A percentile compares a stretch with the other conserved stretches of the same genome.
Evolutionary conservation across 2,888 invertebrate genomes (phyloP).

Genomic region (Globia sparganii): DNA sequence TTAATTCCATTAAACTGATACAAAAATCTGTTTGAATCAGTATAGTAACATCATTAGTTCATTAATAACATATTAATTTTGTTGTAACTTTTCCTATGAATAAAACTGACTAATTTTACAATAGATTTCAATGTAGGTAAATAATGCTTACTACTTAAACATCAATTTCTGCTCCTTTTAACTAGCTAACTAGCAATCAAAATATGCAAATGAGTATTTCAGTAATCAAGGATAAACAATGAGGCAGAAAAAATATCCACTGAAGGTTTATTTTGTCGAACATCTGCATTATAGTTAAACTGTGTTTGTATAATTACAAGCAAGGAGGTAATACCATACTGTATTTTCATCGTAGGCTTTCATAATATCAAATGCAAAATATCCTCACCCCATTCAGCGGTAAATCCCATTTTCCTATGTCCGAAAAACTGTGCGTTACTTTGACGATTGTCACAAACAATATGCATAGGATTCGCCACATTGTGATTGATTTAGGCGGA

Average conservation of each 20-base stretch:
- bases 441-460: slow-evolving; percentile 77
- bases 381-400: slow-evolving; percentile 89
- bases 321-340: not conserved
- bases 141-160: not conserved
- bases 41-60: not conserved
- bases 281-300: not conserved
- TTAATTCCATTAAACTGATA: not conserved
- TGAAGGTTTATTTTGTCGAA: not conserved
- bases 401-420: slow-evolving; percentile 93
- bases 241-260: slow-evolving; percentile 28
- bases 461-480: slow-evolving; percentile 79
- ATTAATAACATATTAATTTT: slow-evolving; percentile 1
- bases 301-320: not conserved
- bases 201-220: not conserved
- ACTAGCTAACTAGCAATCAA: slow-evolving; percentile 8
- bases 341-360: slow-evolving; percentile 6
- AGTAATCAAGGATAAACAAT: slow-evolving; percentile 21
- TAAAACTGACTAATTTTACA: not conserved
- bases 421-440: slow-evolving; percentile 88
- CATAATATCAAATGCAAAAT: slow-evolving; percentile 10
- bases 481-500: slow-evolving; percentile 67
- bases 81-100: not conserved
- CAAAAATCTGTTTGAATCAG: not conserved
- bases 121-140: not conserved
- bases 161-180: not conserved